These are phyloP conservation scores for Neodontobutis hainanensis DNA, from an alignment of 2,113 vertebrate genomes.

Conservation along the genomic window DNA sequence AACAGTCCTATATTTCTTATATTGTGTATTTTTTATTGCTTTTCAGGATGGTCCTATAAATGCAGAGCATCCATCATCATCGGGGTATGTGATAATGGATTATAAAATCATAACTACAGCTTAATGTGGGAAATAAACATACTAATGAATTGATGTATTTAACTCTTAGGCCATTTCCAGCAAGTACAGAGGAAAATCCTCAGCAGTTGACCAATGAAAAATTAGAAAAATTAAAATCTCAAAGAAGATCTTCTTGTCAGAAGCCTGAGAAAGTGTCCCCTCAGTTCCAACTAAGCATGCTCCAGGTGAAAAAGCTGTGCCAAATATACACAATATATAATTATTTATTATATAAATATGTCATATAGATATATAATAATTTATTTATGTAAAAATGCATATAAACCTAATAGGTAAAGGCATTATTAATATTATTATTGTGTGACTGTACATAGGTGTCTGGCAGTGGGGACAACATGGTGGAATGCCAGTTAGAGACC, in stretches of 20 bases:
- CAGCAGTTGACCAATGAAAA: constrained; percentile 80
- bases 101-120: not conserved
- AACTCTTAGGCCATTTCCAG: constrained; percentile 66
- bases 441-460: constrained; percentile 79
- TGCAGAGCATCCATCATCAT: constrained; percentile 68
- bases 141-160: not conserved
- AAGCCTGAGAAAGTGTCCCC: constrained; percentile 81
- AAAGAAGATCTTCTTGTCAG: constrained; percentile 83
- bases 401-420: not conserved
- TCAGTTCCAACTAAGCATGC: constrained; percentile 88
- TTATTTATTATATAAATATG: too few species aligned
- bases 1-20: constrained; percentile 41
- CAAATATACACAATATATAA: not conserved
- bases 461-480: constrained; percentile 88
- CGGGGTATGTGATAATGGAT: constrained; percentile 65
- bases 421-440: constrained; percentile 1
- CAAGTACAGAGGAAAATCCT: constrained; percentile 62
- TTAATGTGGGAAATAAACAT: not conserved
- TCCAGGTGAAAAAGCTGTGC: constrained; percentile 77
- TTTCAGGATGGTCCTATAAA: constrained; percentile 69
- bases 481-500: constrained; percentile 93
- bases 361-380: too few species aligned
- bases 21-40: constrained; percentile 46
- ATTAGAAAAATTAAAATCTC: constrained; percentile 82
- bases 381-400: not conserved